Evolutionary conservation across 2,888 invertebrate genomes (phyloP).

Genomic region (Dusona sp.): DNA sequence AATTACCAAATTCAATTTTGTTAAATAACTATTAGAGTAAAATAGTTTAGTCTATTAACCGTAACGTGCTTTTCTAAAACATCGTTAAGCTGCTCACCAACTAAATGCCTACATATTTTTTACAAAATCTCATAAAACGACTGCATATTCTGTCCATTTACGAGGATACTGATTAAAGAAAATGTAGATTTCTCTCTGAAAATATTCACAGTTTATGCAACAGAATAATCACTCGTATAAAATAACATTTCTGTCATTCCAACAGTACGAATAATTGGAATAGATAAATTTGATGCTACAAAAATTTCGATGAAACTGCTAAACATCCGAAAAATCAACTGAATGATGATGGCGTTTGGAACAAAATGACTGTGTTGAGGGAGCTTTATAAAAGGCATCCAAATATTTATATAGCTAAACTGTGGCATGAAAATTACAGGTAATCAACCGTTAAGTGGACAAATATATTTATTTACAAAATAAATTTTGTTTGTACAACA

Average conservation of each 20-base stretch:
- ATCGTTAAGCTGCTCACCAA: neutral
- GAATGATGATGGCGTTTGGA: neutral
- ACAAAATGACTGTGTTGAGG: neutral
- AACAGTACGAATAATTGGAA: neutral
- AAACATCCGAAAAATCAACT: neutral
- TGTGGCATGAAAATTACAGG: neutral
- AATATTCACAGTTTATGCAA: neutral
- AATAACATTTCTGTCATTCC: neutral
- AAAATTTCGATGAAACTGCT: neutral
- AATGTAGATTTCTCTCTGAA: neutral
- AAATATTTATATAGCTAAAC: neutral
- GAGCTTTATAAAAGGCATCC: neutral
- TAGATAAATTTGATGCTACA: neutral
- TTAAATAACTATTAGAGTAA: neutral
- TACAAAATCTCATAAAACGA: neutral
- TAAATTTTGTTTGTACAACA: neutral
- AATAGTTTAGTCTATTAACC: neutral
- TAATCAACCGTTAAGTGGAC: neutral
- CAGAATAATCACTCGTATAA: neutral
- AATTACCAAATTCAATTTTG: neutral
- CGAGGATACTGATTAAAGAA: neutral
- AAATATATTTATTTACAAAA: neutral
- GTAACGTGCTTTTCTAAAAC: neutral
- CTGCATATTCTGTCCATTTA: neutral
- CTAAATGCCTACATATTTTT: neutral